Evolutionary conservation across 2,888 invertebrate genomes (phyloP).

Genomic region (Cerceris rybyensis): DNA sequence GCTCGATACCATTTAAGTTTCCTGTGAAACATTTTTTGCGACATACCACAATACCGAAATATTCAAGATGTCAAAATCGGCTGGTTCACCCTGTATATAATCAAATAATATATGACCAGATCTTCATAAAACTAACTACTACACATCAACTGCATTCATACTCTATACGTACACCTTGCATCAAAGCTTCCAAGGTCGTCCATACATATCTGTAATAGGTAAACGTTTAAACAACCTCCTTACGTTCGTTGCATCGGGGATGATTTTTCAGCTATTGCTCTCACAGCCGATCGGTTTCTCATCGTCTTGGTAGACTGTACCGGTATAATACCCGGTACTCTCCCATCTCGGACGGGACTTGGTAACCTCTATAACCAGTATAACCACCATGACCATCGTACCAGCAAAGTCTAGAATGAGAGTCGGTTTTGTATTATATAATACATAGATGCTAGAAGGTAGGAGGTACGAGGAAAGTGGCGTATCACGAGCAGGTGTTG

Average conservation of each 20-base stretch:
- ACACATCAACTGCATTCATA: too few species aligned
- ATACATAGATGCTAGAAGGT: constrained; percentile 53
- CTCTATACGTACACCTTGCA: too few species aligned
- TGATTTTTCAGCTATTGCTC: constrained; percentile 38
- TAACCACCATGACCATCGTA: constrained; percentile 58
- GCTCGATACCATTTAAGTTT: too few species aligned
- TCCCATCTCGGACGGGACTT: constrained; percentile 59
- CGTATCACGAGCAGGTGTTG: constrained; percentile 70
- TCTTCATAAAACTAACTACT: too few species aligned
- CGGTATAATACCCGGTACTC: constrained; percentile 54
- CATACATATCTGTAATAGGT: too few species aligned
- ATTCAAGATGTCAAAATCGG: too few species aligned
- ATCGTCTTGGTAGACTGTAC: constrained; percentile 51
- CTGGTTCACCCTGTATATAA: too few species aligned
- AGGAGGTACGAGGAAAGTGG: constrained; percentile 48
- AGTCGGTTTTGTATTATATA: constrained; percentile 62
- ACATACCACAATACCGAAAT: too few species aligned
- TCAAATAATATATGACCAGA: too few species aligned
- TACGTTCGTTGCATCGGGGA: constrained; percentile 2
- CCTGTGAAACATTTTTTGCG: too few species aligned
- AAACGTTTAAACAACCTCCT: too few species aligned
- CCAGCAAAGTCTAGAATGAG: constrained; percentile 37
- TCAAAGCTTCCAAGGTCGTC: too few species aligned
- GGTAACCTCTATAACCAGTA: constrained; percentile 66
- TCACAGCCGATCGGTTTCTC: constrained; percentile 40